A percentile compares a stretch with the other conserved stretches of the same genome.
Evolutionary conservation across 1,140 invertebrate genomes (phyloP).

Genomic region (Magallana ariakensis): DNA sequence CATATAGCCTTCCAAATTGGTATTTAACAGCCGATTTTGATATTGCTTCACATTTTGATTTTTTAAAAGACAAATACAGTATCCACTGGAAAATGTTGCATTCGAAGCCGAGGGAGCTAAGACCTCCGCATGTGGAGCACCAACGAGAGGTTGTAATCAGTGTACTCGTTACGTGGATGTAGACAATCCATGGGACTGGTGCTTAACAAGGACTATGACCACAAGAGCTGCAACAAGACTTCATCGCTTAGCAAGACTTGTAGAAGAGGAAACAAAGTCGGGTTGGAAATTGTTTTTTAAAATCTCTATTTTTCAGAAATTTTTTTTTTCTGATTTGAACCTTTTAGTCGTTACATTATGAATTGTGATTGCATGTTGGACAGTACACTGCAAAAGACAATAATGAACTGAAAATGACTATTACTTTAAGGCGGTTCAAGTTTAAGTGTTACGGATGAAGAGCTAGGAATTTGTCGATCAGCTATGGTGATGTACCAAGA

Average conservation of each 20-base stretch:
- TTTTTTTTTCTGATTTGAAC: too few species aligned
- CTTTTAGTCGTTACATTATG: too few species aligned
- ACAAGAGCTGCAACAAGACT: slow-evolving; percentile 51
- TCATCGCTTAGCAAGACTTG: slow-evolving; percentile 41
- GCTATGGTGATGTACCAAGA: not conserved
- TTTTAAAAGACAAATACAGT: slow-evolving; percentile 32
- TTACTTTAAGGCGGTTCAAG: too few species aligned
- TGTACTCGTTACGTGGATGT: slow-evolving; percentile 32
- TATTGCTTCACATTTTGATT: too few species aligned
- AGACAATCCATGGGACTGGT: slow-evolving; percentile 59
- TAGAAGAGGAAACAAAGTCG: slow-evolving; percentile 10
- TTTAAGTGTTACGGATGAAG: not conserved
- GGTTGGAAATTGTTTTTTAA: too few species aligned
- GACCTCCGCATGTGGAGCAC: slow-evolving; percentile 39
- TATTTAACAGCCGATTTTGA: too few species aligned
- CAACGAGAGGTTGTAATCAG: slow-evolving; percentile 49
- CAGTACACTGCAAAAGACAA: too few species aligned
- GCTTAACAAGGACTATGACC: slow-evolving; percentile 58
- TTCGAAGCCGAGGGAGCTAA: slow-evolving; percentile 40
- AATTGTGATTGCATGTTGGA: too few species aligned
- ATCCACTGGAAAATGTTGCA: not conserved
- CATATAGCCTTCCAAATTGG: too few species aligned
- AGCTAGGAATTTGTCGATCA: slow-evolving; percentile 9
- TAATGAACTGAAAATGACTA: too few species aligned
- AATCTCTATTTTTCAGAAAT: too few species aligned